A percentile compares a stretch with the other conserved stretches of the same genome.
These are phyloP conservation scores for Rhyacophila evoluta DNA, from an alignment of 2,888 invertebrate species.

Conservation along the genomic window DNA sequence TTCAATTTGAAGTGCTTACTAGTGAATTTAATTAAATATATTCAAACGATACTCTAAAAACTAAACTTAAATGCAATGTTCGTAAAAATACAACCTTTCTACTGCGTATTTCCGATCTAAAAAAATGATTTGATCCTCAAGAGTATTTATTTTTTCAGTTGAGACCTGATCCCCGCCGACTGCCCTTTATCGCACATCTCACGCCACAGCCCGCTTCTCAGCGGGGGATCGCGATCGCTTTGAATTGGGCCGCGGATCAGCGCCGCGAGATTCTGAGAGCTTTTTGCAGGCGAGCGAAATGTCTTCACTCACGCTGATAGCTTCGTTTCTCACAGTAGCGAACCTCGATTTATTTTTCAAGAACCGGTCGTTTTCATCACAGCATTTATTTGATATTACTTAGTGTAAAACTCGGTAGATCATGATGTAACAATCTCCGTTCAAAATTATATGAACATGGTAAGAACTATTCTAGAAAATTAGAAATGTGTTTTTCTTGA, in stretches of 20 bases:
- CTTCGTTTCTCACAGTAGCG: neutral
- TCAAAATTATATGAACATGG: no score
- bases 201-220: neutral
- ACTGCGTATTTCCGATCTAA: neutral
- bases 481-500: no score
- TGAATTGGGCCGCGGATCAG: conserved; percentile 9
- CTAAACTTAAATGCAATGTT: no score
- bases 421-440: no score
- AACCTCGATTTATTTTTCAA: neutral
- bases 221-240: neutral
- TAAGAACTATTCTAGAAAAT: no score
- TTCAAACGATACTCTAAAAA: neutral
- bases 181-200: neutral
- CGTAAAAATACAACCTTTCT: neutral
- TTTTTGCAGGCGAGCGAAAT: conserved; percentile 18
- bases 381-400: no score
- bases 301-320: conserved; percentile 18
- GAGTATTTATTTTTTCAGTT: no score
- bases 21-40: no score
- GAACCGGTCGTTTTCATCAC: neutral
- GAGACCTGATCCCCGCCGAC: neutral
- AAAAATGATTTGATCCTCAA: no score
- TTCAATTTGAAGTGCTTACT: no score
- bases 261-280: neutral
- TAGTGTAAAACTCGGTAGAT: no score